Percentiles rank a stretch among this genome's conserved stretches.
These are phyloP conservation scores for Premnoplex brunnescens DNA, from an alignment of 2,797 vertebrate genomes.

Conservation along the genomic window DNA sequence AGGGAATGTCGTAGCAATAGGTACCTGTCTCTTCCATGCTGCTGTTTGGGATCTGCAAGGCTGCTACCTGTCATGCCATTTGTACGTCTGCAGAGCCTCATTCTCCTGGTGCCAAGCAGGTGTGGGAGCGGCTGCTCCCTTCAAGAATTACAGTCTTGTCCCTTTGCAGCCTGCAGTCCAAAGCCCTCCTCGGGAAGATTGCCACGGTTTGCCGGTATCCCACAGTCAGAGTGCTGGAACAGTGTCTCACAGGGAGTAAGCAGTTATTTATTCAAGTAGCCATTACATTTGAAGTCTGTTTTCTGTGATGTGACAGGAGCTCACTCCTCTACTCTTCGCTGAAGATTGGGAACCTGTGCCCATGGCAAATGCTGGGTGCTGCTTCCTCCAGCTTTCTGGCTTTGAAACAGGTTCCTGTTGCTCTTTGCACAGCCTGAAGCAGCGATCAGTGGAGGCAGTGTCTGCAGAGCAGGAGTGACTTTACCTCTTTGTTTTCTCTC, in stretches of 20 bases:
- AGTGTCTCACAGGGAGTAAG: not conserved
- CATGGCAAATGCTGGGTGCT: not conserved
- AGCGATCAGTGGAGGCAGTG: not conserved
- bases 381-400: not conserved
- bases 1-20: not conserved
- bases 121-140: not conserved
- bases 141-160: not conserved
- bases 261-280: not conserved
- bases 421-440: conserved; percentile 37
- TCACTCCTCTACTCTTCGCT: not conserved
- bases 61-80: not conserved
- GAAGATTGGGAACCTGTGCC: not conserved
- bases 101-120: not conserved
- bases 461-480: conserved; percentile 29
- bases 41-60: not conserved
- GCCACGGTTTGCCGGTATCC: not conserved
- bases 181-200: not conserved
- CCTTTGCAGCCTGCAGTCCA: not conserved
- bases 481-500: conserved; percentile 36
- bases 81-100: not conserved
- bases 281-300: not conserved
- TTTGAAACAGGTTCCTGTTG: conserved; percentile 56
- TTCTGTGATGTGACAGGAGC: not conserved
- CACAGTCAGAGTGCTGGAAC: not conserved
- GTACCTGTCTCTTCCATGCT: not conserved